Evolutionary conservation across 1,140 invertebrate species (phyloP), one percentile per base, ranked within the genome.

Genomic region (Euglossa dilemma): DNA sequence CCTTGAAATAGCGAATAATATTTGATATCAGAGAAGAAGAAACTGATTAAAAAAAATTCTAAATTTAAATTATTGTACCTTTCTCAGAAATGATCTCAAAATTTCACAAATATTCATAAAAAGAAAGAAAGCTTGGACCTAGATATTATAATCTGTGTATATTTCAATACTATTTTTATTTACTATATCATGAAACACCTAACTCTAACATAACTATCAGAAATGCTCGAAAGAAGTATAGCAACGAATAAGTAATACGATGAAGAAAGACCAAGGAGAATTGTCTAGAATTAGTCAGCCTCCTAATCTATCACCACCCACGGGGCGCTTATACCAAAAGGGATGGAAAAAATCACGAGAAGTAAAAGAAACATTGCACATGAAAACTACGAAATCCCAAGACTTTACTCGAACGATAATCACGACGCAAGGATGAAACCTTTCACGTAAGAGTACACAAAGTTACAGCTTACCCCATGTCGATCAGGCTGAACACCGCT

Each of bases 261-360:
- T 23, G 12, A 67, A 67, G 64, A 67, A 18, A 50, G 43, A 43
- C 43, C 43, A 74, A 74, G 72, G 36, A 74, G 72, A 74, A 61
- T 8, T 25, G 43, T 47, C 56, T 57, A 47, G 72, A 66, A 77
- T 63, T 66, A 77, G 59, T 77, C 61, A 59, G 74, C 25, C 64
- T 47, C 43, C 28, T 11, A 20, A 64, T 52, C n/a, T 6, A 64
- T 77, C 47, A 52, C 47, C 59, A 66, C 43, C 77, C 36, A 79
- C 77, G 16, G 28, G 20, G 6, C 12, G 6, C 25, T 80, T 20
- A 16, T 74, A 43, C 7, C 20, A 47, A 59, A 45, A 63, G 59
- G 20, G 57, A 77, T 50, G 11, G 20, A 76, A 52, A 14, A 11
- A 74, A 43, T 12, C 36, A 18, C 14, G 28, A 23, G 8, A 20